Conservation (phyloP, 1,140 invertebrate genomes). For the Neuroterus valhalla region DNA sequence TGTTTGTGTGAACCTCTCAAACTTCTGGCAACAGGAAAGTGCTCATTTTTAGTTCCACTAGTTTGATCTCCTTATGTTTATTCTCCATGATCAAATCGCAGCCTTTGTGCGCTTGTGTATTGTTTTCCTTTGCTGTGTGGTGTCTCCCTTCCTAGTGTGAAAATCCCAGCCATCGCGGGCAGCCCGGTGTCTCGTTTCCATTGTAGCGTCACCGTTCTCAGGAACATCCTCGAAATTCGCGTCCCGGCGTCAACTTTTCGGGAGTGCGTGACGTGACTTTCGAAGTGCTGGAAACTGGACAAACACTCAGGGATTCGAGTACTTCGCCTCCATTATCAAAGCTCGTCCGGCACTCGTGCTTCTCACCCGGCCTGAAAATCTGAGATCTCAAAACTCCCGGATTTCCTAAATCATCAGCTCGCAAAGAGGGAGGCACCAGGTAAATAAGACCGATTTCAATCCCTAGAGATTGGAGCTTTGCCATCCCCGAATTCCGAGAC, state of each 20-base stretch:
- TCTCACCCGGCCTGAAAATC: constrained; percentile 9
- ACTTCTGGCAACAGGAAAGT: too few relatives aligned
- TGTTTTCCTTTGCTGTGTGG: neutral
- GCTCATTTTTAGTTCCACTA: too few relatives aligned
- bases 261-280: constrained; percentile 1
- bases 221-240: neutral
- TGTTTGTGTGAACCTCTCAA: too few relatives aligned
- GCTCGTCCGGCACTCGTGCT: constrained; percentile 16
- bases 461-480: neutral
- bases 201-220: neutral
- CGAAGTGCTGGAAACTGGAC: neutral
- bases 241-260: neutral
- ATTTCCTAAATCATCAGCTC: constrained; percentile 4
- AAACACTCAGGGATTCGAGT: neutral
- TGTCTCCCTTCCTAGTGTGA: neutral
- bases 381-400: neutral
- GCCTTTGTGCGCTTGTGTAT: constrained; percentile 40
- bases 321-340: constrained; percentile 14
- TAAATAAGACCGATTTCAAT: constrained; percentile 12
- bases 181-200: neutral
- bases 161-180: constrained; percentile 1
- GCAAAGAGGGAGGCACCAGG: constrained; percentile 53
- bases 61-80: too few relatives aligned
- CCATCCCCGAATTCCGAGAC: neutral
- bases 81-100: constrained; percentile 47